Percentiles rank a stretch among this genome's conserved stretches.
These are phyloP conservation scores for Platysteira castanea DNA, from an alignment of 2,113 vertebrate genomes.

Conservation along the genomic window DNA sequence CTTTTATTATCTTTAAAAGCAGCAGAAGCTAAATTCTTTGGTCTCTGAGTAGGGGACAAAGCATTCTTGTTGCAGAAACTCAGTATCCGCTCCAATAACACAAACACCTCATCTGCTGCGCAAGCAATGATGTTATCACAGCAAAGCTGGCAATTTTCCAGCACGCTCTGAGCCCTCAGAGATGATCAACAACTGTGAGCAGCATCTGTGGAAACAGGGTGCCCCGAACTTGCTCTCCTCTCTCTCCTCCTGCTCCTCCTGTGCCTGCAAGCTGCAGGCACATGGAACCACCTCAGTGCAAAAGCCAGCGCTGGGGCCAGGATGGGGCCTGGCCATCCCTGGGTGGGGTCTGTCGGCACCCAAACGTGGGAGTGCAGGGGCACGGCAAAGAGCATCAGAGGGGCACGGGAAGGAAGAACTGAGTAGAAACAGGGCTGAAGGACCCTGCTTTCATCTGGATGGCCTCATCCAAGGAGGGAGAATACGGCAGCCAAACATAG, in stretches of 20 bases:
- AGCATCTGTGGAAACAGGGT: background rate
- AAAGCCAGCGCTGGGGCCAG: fast-evolving
- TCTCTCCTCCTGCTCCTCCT: too few species aligned
- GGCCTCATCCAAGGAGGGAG: background rate
- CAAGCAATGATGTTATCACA: background rate
- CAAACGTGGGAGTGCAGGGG: fast-evolving
- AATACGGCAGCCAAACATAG: background rate
- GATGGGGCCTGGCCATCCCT: background rate
- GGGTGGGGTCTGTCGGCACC: background rate
- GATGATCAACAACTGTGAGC: fast-evolving
- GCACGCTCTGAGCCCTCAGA: background rate
- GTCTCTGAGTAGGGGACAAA: background rate
- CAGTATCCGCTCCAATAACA: fast-evolving
- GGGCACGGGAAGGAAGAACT: background rate
- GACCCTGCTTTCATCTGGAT: background rate
- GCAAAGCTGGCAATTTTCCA: background rate
- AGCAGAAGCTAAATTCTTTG: background rate
- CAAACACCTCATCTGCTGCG: fast-evolving
- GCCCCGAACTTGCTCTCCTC: background rate
- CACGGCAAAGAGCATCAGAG: fast-evolving
- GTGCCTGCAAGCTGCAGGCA: background rate
- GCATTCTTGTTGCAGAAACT: background rate
- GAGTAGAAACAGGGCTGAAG: background rate
- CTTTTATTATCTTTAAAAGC: background rate
- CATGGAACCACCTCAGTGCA: fast-evolving